These are phyloP conservation scores for Chaenodraco wilsoni DNA, from an alignment of 2,797 vertebrate species.

Conservation along the genomic window DNA sequence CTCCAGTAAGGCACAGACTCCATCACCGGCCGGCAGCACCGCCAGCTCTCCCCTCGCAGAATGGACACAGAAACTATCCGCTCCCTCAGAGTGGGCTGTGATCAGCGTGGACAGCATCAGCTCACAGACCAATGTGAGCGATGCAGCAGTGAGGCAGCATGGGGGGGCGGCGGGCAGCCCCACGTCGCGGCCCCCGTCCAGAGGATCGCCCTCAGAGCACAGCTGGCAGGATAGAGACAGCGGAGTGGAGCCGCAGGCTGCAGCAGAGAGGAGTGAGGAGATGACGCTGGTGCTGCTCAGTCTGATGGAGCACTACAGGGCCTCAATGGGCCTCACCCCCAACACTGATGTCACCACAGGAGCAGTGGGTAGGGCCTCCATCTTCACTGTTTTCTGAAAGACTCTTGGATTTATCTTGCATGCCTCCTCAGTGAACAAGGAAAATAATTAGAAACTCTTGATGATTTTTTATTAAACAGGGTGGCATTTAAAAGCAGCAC, in stretches of 20 bases:
- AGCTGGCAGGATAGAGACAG: constrained; percentile 76
- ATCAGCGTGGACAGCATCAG: constrained; percentile 55
- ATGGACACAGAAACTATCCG: constrained; percentile 57
- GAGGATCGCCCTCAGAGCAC: constrained; percentile 55
- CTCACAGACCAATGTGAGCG: constrained; percentile 24
- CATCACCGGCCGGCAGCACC: constrained; percentile 43
- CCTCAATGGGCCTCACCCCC: constrained; percentile 60
- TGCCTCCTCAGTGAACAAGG: no score
- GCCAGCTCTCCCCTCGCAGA: constrained; percentile 39
- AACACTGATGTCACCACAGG: constrained; percentile 63
- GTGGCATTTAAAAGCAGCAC: no score
- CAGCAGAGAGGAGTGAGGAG: constrained; percentile 65
- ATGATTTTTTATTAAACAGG: no score
- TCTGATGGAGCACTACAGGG: constrained; percentile 77
- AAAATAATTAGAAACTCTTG: no score
- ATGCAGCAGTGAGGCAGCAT: constrained; percentile 30
- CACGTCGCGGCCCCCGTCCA: constrained; percentile 26
- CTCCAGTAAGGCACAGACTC: constrained; percentile 52
- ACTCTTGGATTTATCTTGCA: neutral
- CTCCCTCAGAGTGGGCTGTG: constrained; percentile 73
- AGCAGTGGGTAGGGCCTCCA: constrained; percentile 73
- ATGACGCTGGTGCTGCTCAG: constrained; percentile 71
- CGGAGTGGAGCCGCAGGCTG: constrained; percentile 67
- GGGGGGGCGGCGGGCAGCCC: constrained; percentile 31
- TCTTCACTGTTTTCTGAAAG: neutral